Evolutionary conservation across 1,140 invertebrate genomes (phyloP), one percentile per base, ranked within the genome.

Genomic region (Zaprionus ghesquierei): DNA sequence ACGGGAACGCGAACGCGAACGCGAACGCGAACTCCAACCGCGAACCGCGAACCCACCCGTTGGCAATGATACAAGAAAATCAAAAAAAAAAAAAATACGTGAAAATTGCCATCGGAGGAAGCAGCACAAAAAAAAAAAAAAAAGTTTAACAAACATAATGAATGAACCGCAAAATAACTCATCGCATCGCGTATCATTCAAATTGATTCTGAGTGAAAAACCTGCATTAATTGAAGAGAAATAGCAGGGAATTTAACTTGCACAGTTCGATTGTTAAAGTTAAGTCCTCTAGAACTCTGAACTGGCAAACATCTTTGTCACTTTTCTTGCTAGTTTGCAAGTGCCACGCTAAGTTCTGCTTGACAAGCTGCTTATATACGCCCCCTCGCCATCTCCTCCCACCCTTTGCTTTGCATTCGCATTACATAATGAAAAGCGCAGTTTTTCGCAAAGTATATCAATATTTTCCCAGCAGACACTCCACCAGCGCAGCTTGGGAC

Each of bases 101-200:
- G 41, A 31, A 31, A 64, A 46, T 25, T 29, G 15, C 31, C 38
- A 10, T 5, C 20, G 49, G 20, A 12, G 25, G 31, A 23, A 41
- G 44, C 27, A 6, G 27, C 18, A n/a, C 5, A 29, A 54, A 56
- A 65, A 50, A 23, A 18, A 61, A 49, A 66, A 23, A 51, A 44
- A 64, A 51, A 31, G 23, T 35, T 44, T 63, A 62, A 69, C 59
- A 56, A 63, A 35, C 35, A 59, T 20, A 44, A 53, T 66, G 63
- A 49, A 66, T 50, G 33, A 59, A 49, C 63, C 70, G 25, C 38
- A 31, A 53, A 72, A 63, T 53, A 56, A 38, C 27, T 41, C 18
- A 31, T 27, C 41, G 15, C 20, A 44, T 33, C n/a, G 35, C 18
- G 41, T 20, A 38, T 38, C 51, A 55, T 69, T 73, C n/a, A 62